phyloP scores from a whole-genome alignment of 2,888 invertebrate species.

The Thecophora atra region DNA sequence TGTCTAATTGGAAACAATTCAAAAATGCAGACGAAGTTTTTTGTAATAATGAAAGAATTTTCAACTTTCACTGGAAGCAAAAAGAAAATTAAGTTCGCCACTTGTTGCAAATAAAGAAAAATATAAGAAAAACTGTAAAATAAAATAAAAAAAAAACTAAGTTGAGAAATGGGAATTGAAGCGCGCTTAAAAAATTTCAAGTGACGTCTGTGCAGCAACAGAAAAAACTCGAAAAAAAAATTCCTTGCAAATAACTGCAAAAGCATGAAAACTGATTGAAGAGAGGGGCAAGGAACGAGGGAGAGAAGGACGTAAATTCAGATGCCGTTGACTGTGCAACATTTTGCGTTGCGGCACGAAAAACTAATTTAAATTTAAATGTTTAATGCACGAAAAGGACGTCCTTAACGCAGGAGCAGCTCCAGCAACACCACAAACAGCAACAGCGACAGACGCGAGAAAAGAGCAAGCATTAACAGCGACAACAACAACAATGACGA shows the following conservation, averaged over 20 bases:
- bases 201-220: background rate
- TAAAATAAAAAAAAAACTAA: background rate
- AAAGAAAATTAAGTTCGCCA: no score
- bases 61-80: no score
- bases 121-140: no score
- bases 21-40: no score
- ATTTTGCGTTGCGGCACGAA: constrained; percentile 38
- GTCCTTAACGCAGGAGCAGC: constrained; percentile 1
- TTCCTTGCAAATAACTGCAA: background rate
- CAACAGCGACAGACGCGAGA: background rate
- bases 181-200: no score
- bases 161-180: background rate
- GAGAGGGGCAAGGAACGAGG: background rate
- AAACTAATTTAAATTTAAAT: constrained; percentile 43
- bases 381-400: constrained; percentile 38
- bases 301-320: background rate
- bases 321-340: constrained; percentile 13
- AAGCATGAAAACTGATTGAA: background rate
- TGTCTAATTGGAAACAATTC: no score
- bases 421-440: constrained; percentile 3
- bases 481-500: background rate
- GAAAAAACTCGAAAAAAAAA: background rate
- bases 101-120: no score
- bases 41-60: no score
- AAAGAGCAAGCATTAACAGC: constrained; percentile 4